A percentile compares a stretch with the other conserved stretches of the same genome.
phyloP scores from a whole-genome alignment of 2,113 vertebrate species.

The Catharus minimus region DNA sequence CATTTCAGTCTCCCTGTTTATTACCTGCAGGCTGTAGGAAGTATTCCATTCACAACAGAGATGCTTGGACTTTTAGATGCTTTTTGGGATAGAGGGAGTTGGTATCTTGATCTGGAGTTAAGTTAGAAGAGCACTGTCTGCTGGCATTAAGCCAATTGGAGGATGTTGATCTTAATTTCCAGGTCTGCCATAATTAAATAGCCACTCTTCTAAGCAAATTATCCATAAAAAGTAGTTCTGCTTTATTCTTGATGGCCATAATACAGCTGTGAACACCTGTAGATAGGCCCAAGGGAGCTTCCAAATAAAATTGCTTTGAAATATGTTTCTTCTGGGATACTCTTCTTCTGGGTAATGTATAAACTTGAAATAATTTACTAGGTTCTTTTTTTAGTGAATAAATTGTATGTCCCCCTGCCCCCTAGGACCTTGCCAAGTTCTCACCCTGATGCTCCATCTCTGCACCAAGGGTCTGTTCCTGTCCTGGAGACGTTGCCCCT shows the following conservation, averaged over 20 bases:
- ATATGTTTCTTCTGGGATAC: not conserved
- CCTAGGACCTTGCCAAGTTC: not conserved
- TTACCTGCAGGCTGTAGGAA: not conserved
- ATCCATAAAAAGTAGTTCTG: not conserved
- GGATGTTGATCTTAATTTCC: not conserved
- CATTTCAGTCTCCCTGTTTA: not conserved
- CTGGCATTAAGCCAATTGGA: not conserved
- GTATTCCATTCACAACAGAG: not conserved
- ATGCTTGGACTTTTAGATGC: not conserved
- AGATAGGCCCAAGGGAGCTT: not conserved
- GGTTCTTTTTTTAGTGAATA: not conserved
- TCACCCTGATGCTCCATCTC: not conserved
- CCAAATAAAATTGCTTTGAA: not conserved
- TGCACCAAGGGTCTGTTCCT: not conserved
- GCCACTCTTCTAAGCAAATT: not conserved
- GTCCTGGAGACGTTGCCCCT: accelerated
- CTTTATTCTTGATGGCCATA: not conserved
- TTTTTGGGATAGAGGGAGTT: not conserved
- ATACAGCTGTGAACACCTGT: not conserved
- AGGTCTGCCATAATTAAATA: not conserved
- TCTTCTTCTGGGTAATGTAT: not conserved
- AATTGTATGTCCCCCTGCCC: accelerated
- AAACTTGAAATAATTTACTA: not conserved
- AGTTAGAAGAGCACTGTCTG: not conserved
- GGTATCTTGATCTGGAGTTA: not conserved